Evolutionary conservation across 2,113 vertebrate species (phyloP).

Genomic region (Nymphicus hollandicus): DNA sequence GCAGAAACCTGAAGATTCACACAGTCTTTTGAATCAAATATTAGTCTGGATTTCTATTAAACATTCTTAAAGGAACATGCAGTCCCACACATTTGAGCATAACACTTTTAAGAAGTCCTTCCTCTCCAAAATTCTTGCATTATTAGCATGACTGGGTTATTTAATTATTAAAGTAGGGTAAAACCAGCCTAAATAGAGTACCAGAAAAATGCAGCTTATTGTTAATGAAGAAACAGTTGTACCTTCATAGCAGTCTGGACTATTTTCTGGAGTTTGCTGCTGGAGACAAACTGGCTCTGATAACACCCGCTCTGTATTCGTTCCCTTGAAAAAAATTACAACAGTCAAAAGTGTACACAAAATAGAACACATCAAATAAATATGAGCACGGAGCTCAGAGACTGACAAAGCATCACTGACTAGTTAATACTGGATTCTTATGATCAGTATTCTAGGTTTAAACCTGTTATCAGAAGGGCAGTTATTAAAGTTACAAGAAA

Average conservation of each 20-base stretch:
- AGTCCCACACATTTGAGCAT: not conserved
- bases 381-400: not conserved
- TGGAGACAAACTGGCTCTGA: not conserved
- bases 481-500: not conserved
- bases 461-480: not conserved
- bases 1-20: not conserved
- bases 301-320: not conserved
- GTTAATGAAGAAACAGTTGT: not conserved
- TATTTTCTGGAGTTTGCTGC: not conserved
- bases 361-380: not conserved
- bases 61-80: not conserved
- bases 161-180: not conserved
- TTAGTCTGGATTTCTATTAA: not conserved
- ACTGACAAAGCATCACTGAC: not conserved
- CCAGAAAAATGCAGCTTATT: not conserved
- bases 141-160: not conserved
- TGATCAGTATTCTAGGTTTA: not conserved
- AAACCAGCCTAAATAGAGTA: not conserved
- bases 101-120: not conserved
- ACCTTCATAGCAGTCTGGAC: conserved; percentile 60
- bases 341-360: not conserved
- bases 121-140: not conserved
- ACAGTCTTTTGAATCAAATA: not conserved
- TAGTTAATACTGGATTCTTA: not conserved
- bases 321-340: conserved; percentile 16